These are phyloP conservation scores for Aplysina aerophoba DNA, from an alignment of 37 sponge, comb jelly and placozoan genomes.

Conservation along the genomic window DNA sequence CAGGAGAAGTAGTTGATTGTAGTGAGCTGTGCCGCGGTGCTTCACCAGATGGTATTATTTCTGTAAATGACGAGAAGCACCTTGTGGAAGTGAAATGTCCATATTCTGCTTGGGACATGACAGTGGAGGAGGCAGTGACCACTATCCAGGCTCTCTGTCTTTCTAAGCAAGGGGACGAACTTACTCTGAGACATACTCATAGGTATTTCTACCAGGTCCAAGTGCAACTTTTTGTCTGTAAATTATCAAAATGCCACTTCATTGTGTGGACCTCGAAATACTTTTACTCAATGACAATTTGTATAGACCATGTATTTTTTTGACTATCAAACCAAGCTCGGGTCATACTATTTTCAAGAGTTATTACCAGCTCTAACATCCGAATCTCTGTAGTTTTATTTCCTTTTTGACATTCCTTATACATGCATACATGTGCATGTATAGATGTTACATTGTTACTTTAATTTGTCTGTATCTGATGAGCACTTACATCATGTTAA, in stretches of 20 bases:
- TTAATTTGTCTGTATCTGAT: slow-evolving; percentile 6
- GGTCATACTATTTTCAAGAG: slow-evolving; percentile 20
- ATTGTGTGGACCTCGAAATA: slow-evolving; percentile 20
- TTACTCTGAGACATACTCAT: not conserved
- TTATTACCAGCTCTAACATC: slow-evolving; percentile 30
- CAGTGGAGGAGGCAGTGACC: slow-evolving; percentile 11
- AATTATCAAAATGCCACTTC: slow-evolving; percentile 1
- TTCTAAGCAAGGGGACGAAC: not conserved
- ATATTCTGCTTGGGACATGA: slow-evolving; percentile 13
- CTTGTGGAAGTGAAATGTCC: slow-evolving; percentile 40
- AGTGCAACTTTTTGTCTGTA: slow-evolving; percentile 16
- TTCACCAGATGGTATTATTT: slow-evolving; percentile 35
- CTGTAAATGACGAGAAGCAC: not conserved
- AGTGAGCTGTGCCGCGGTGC: slow-evolving; percentile 25
- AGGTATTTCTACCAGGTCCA: slow-evolving; percentile 41
- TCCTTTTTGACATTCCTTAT: not conserved
- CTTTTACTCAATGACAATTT: not conserved
- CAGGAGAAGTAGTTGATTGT: slow-evolving; percentile 14
- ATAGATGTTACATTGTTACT: not conserved
- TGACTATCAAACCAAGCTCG: not conserved
- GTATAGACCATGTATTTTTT: not conserved
- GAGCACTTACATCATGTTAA: not conserved
- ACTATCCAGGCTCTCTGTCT: not conserved
- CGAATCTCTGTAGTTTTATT: slow-evolving; percentile 1
- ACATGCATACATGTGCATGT: not conserved